A percentile compares a stretch with the other conserved stretches of the same genome.
Conservation (phyloP, 2,888 invertebrate genomes). For the Quadroppia sp. region DNA sequence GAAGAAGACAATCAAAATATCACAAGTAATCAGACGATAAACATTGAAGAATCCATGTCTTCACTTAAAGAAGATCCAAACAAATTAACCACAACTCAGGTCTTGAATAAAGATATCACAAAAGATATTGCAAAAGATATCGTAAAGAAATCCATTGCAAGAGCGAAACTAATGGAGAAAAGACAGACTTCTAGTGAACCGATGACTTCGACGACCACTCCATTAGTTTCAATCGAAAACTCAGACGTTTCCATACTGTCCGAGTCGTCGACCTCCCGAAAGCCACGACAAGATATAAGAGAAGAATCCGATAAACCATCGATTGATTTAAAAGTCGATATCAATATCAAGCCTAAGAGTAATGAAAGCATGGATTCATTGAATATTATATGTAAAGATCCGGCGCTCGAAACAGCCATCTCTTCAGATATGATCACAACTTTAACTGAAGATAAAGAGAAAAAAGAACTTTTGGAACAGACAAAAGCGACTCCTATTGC, state of each 20-base stretch:
- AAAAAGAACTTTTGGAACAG: constrained; percentile 1
- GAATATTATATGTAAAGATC: neutral
- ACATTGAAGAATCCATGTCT: constrained; percentile 27
- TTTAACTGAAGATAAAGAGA: neutral
- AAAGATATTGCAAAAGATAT: constrained; percentile 44
- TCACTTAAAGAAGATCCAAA: constrained; percentile 34
- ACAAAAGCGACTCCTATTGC: constrained; percentile 46
- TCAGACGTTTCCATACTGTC: constrained; percentile 27
- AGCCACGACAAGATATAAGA: constrained; percentile 21
- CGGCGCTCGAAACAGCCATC: neutral
- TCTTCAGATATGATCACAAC: neutral
- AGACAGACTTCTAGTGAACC: constrained; percentile 33
- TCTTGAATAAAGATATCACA: constrained; percentile 37
- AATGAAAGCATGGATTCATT: neutral
- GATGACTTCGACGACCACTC: constrained; percentile 27
- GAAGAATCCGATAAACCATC: constrained; percentile 13
- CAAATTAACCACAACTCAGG: neutral
- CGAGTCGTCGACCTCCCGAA: constrained; percentile 20
- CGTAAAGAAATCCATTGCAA: constrained; percentile 40
- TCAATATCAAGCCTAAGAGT: neutral
- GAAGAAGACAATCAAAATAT: neutral
- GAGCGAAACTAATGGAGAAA: constrained; percentile 41
- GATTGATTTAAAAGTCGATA: neutral
- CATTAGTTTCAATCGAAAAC: constrained; percentile 40
- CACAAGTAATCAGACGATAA: neutral